Evolutionary conservation across 2,113 vertebrate species (phyloP).

Genomic region (Neoarius graeffei): DNA sequence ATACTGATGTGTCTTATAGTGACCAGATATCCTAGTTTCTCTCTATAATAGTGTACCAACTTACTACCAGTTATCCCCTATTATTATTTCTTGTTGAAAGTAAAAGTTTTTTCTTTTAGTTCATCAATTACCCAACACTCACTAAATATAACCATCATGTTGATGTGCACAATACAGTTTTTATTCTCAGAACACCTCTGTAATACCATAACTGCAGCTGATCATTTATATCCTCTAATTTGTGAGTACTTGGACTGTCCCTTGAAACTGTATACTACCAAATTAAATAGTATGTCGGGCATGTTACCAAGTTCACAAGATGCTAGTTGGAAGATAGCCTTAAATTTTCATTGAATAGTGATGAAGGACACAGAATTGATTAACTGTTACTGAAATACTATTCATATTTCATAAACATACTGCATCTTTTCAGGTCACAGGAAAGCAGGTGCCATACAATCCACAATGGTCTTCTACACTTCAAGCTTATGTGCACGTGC

Average conservation of each 20-base stretch:
- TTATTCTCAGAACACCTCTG: not conserved
- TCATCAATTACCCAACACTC: no score
- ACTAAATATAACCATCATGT: not conserved
- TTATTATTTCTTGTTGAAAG: not conserved
- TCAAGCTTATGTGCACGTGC: slow-evolving; percentile 74
- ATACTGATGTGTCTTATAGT: not conserved
- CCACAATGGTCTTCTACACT: slow-evolving; percentile 68
- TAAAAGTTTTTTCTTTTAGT: not conserved
- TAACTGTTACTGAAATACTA: not conserved
- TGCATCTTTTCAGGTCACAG: slow-evolving; percentile 76
- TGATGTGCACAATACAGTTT: not conserved
- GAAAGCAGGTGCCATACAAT: slow-evolving; percentile 77
- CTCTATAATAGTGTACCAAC: not conserved
- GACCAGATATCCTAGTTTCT: no score
- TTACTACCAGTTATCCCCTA: not conserved
- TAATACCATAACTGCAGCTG: not conserved
- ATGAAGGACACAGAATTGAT: not conserved
- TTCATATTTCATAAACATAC: slow-evolving; percentile 25
- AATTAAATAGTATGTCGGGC: not conserved
- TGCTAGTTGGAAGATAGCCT: not conserved
- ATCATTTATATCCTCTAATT: not conserved
- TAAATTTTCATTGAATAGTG: not conserved
- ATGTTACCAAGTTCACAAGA: not conserved
- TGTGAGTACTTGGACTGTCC: not conserved
- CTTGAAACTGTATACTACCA: not conserved